These are phyloP conservation scores for Oryzias dopingdopingensis DNA, from an alignment of 2,797 vertebrate species.

Conservation along the genomic window DNA sequence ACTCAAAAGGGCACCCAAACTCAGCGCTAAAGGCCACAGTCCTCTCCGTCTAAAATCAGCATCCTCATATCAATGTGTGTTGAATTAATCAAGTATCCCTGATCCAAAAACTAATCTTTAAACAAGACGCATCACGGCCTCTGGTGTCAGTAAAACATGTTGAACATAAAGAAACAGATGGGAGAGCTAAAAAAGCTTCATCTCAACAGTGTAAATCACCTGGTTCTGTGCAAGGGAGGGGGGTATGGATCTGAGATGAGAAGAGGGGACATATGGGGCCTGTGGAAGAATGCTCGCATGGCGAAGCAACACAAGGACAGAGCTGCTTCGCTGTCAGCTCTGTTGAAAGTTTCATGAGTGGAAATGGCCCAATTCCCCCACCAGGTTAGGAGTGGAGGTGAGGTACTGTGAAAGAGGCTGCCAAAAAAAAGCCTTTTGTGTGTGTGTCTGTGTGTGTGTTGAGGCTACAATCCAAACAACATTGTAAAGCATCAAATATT, in stretches of 20 bases:
- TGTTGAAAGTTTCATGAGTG: conserved; percentile 67
- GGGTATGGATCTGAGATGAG: not conserved
- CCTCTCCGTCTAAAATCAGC: conserved; percentile 43
- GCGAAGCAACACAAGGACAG: conserved; percentile 3
- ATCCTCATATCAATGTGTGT: not conserved
- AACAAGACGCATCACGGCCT: not conserved
- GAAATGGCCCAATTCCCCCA: conserved; percentile 60
- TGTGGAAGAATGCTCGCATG: conserved; percentile 5
- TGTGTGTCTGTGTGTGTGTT: conserved; percentile 12
- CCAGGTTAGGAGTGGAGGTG: conserved; percentile 49
- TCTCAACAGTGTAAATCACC: not conserved
- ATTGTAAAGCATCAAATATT: conserved; percentile 76
- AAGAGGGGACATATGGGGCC: not conserved
- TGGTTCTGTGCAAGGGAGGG: not conserved
- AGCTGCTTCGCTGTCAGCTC: conserved; percentile 26
- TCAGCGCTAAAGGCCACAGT: conserved; percentile 46
- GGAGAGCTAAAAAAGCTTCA: not conserved
- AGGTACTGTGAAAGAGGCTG: conserved; percentile 55
- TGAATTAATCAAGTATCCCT: not conserved
- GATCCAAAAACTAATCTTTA: not conserved
- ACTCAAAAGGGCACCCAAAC: conserved; percentile 6
- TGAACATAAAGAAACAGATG: not conserved
- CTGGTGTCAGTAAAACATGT: not conserved
- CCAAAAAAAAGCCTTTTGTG: conserved; percentile 23
- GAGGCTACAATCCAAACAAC: conserved; percentile 49